A percentile compares a stretch with the other conserved stretches of the same genome.
Evolutionary conservation across 2,113 vertebrate species (phyloP).

Genomic region (Sapajus apella): DNA sequence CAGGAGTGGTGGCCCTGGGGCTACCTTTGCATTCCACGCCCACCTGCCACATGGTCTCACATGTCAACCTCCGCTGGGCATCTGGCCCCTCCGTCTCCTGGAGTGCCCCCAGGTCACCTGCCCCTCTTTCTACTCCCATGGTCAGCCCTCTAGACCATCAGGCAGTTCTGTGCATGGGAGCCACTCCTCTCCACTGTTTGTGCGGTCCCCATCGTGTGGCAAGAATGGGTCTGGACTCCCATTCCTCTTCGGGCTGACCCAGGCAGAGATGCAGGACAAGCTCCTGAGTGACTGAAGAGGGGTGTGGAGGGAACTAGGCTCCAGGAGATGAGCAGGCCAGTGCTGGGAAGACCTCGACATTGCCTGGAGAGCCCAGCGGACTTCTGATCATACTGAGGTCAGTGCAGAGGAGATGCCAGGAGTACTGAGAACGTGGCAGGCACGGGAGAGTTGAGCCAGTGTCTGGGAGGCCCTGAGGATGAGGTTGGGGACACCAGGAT

Average conservation of each 20-base stretch:
- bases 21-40: background rate
- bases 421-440: background rate
- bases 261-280: background rate
- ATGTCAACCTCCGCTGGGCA: rapidly evolving
- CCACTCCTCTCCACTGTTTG: background rate
- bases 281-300: background rate
- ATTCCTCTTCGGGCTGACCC: background rate
- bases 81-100: background rate
- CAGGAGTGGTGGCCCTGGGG: background rate
- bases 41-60: background rate
- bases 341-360: rapidly evolving
- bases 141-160: too few species aligned
- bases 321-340: background rate
- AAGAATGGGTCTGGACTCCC: background rate
- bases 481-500: background rate
- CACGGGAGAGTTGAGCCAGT: too few species aligned
- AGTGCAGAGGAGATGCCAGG: background rate
- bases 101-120: background rate
- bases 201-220: rapidly evolving
- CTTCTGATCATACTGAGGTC: background rate
- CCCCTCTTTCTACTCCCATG: background rate
- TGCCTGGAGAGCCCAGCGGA: background rate
- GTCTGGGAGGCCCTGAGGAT: background rate
- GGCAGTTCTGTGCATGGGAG: background rate
- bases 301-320: background rate